Conservation (phyloP, 2,113 vertebrate species). For the Blennius ocellaris region DNA sequence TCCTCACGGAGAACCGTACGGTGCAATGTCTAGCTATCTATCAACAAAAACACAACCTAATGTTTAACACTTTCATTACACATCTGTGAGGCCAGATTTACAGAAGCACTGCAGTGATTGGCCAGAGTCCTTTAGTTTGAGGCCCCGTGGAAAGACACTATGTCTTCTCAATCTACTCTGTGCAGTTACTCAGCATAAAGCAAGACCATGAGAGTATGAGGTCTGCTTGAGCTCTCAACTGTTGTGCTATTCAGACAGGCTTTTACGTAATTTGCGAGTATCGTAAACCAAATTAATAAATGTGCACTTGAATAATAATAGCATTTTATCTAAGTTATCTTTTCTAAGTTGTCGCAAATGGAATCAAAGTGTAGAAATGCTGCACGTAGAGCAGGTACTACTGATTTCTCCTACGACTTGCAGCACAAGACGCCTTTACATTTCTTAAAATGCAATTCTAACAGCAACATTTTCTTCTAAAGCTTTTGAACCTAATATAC, state of each 20-base stretch:
- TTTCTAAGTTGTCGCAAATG: background rate
- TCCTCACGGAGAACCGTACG: conserved; percentile 8
- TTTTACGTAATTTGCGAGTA: conserved; percentile 15
- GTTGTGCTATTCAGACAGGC: background rate
- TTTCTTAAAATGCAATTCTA: conserved; percentile 33
- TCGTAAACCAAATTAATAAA: conserved; percentile 5
- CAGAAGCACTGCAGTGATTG: conserved; percentile 15
- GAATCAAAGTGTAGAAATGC: conserved; percentile 8
- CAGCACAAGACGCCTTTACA: conserved; percentile 1
- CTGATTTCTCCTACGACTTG: conserved; percentile 4
- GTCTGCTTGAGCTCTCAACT: conserved; percentile 1
- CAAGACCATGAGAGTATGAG: background rate
- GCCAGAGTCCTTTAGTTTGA: background rate
- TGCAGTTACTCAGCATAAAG: background rate
- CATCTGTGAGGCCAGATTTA: conserved; percentile 25
- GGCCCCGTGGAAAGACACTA: background rate
- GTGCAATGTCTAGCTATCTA: conserved; percentile 12
- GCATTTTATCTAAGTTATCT: background rate
- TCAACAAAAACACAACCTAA: background rate
- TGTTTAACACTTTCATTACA: conserved; percentile 12
- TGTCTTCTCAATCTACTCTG: background rate
- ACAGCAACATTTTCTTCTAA: conserved; percentile 15
- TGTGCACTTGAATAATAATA: background rate
- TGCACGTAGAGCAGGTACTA: conserved; percentile 4
- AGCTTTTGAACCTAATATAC: conserved; percentile 35